Percentiles rank a stretch among this genome's conserved stretches.
Conservation (phyloP, 2,888 invertebrate species). For the Amblyjoppa proteus region DNA sequence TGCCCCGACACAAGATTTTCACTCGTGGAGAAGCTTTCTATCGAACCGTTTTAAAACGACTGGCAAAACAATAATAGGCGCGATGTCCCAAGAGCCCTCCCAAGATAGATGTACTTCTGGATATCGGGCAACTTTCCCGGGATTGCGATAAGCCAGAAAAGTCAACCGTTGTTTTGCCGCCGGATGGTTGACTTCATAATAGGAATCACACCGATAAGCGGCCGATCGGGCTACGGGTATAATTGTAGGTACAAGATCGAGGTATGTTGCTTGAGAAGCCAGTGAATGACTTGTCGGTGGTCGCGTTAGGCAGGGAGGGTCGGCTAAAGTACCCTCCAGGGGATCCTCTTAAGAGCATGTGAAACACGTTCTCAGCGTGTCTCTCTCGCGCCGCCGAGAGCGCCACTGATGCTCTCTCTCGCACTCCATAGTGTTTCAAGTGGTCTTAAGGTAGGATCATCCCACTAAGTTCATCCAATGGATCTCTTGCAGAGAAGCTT, state of each 20-base stretch:
- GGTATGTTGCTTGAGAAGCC: conserved; percentile 13
- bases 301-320: background rate
- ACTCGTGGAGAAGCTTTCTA: background rate
- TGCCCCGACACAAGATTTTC: background rate
- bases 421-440: too few species aligned
- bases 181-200: conserved; percentile 57
- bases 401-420: too few species aligned
- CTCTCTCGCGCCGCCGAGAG: too few species aligned
- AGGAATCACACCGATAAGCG: conserved; percentile 41
- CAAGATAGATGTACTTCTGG: background rate
- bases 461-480: conserved; percentile 41
- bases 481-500: conserved; percentile 7
- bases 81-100: background rate
- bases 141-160: background rate
- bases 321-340: conserved; percentile 25
- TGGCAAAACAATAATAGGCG: background rate
- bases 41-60: background rate
- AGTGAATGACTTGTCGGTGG: conserved; percentile 20
- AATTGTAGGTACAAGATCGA: background rate
- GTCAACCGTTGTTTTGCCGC: background rate
- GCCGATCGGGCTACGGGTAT: conserved; percentile 13
- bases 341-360: background rate
- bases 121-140: conserved; percentile 20
- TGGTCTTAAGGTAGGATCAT: conserved; percentile 47
- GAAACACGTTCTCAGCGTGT: too few species aligned